Evolutionary conservation across 2,888 invertebrate genomes (phyloP).

Genomic region (Elegia similella): DNA sequence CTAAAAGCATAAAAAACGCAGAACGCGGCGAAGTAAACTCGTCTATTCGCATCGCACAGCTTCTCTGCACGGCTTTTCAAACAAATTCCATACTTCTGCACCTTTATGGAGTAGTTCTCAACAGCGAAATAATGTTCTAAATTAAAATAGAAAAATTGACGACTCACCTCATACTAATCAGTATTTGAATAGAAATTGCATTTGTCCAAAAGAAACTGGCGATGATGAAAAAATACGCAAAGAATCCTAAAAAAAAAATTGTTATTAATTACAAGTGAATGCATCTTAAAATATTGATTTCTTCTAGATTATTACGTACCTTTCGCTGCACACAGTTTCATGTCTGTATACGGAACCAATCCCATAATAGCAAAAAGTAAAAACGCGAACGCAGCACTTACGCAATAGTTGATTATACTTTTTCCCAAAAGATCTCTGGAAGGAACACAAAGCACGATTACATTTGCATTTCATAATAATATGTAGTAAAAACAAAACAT

Average conservation of each 20-base stretch:
- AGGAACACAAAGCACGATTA: slow-evolving; percentile 24
- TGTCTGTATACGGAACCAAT: slow-evolving; percentile 46
- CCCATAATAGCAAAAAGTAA: slow-evolving; percentile 52
- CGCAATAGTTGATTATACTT: slow-evolving; percentile 62
- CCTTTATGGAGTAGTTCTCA: neutral
- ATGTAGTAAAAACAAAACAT: neutral
- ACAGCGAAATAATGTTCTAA: too few relatives aligned
- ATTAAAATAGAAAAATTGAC: slow-evolving; percentile 9
- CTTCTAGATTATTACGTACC: slow-evolving; percentile 51
- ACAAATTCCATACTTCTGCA: neutral
- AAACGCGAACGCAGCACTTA: slow-evolving; percentile 51
- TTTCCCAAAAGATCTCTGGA: slow-evolving; percentile 69
- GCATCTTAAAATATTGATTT: neutral
- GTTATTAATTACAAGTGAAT: neutral
- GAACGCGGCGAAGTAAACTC: too few relatives aligned
- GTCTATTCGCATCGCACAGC: too few relatives aligned
- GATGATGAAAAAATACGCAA: slow-evolving; percentile 80
- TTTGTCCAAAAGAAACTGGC: slow-evolving; percentile 86
- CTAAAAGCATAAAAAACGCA: too few relatives aligned
- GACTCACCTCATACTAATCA: slow-evolving; percentile 83
- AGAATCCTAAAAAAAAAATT: slow-evolving; percentile 66
- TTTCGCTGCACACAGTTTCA: slow-evolving; percentile 57
- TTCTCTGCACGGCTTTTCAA: too few relatives aligned
- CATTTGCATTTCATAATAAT: slow-evolving; percentile 14
- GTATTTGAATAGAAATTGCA: slow-evolving; percentile 85